Conservation (phyloP, 2,113 vertebrate species). For the Brachyistius frenatus region DNA sequence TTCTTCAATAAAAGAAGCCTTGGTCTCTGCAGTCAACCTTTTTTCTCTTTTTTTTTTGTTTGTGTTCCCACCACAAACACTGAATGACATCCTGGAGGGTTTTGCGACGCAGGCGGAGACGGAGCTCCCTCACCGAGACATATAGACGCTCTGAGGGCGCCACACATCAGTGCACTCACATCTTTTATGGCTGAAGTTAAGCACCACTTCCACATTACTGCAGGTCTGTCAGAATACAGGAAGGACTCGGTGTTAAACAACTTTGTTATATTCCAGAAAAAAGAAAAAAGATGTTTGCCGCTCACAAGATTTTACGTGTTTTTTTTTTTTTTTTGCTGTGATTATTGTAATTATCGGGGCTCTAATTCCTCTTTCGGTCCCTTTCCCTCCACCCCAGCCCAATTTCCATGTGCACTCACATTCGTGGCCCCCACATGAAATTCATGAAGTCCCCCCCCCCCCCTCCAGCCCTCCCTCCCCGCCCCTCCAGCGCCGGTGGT, state of each 20-base stretch:
- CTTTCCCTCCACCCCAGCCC: slow-evolving; percentile 61
- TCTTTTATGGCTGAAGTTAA: neutral
- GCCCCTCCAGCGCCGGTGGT: slow-evolving; percentile 62
- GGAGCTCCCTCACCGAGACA: too few species aligned
- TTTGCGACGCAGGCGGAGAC: too few species aligned
- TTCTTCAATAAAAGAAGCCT: slow-evolving; percentile 48
- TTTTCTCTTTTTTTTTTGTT: too few species aligned
- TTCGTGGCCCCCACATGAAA: slow-evolving; percentile 82
- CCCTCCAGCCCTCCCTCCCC: slow-evolving; percentile 58
- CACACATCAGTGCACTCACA: neutral
- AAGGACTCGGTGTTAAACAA: neutral
- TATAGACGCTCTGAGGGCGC: too few species aligned
- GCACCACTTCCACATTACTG: too few species aligned
- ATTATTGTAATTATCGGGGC: slow-evolving; percentile 67
- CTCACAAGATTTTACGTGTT: neutral
- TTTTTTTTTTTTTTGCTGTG: neutral
- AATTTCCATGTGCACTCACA: slow-evolving; percentile 78
- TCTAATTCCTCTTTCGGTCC: slow-evolving; percentile 53
- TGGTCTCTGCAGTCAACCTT: too few species aligned
- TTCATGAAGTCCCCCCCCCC: slow-evolving; percentile 79
- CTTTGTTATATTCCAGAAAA: slow-evolving; percentile 8
- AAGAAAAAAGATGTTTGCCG: neutral
- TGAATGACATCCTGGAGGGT: too few species aligned
- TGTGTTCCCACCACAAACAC: neutral
- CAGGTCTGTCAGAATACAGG: neutral